Evolutionary conservation across 2,888 invertebrate genomes (phyloP).

Genomic region (Metalampra italica): DNA sequence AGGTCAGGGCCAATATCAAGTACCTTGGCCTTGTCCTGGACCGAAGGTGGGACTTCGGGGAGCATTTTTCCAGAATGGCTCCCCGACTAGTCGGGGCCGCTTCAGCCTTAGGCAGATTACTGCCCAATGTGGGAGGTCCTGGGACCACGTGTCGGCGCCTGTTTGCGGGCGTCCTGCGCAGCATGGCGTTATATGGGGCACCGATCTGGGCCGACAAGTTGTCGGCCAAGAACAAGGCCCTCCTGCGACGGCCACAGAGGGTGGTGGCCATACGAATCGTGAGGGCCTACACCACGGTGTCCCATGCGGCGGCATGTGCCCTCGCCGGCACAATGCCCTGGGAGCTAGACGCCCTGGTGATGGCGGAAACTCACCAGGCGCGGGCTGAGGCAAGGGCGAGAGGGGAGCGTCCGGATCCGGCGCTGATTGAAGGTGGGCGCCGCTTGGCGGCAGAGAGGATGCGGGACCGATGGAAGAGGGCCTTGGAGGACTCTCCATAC

Average conservation of each 20-base stretch:
- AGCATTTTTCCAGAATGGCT: not conserved
- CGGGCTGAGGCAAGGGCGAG: not conserved
- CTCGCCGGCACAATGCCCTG: slow-evolving; percentile 12
- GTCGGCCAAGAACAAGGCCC: not conserved
- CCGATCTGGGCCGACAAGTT: not conserved
- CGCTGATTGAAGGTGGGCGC: not conserved
- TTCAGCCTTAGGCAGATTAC: not conserved
- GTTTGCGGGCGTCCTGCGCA: not conserved
- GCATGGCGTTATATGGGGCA: not conserved
- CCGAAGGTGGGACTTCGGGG: not conserved
- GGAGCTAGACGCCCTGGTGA: slow-evolving; percentile 11
- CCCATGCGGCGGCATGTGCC: slow-evolving; percentile 11
- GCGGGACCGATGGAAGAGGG: not conserved
- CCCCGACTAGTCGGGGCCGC: too few relatives aligned
- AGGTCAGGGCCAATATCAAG: not conserved
- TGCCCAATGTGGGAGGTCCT: not conserved
- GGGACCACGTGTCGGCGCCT: not conserved
- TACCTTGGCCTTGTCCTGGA: not conserved
- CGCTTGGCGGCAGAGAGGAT: slow-evolving; percentile 3
- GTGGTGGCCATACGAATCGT: slow-evolving; percentile 5
- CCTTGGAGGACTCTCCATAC: not conserved
- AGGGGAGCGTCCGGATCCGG: not conserved
- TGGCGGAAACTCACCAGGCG: not conserved
- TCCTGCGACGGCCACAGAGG: slow-evolving; percentile 1
- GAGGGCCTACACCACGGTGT: slow-evolving; percentile 11